Evolutionary conservation across 2,113 vertebrate genomes (phyloP).

Genomic region (Phaetusa simplex): DNA sequence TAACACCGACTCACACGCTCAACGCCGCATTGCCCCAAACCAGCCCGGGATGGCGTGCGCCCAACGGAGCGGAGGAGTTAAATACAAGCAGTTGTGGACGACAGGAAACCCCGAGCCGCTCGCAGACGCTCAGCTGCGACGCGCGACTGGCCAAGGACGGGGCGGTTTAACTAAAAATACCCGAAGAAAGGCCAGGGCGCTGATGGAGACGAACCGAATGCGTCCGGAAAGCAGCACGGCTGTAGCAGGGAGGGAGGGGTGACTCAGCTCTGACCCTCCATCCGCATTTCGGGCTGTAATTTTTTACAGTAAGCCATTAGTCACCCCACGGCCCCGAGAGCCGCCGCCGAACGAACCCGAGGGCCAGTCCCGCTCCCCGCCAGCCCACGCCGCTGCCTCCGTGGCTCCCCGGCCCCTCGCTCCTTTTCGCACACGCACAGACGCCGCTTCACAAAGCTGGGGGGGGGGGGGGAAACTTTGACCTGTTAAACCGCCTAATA

Average conservation of each 20-base stretch:
- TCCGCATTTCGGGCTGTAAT: accelerated
- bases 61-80: not conserved
- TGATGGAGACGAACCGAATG: not conserved
- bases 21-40: accelerated
- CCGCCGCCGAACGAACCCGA: accelerated
- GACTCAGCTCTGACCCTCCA: not conserved
- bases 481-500: accelerated
- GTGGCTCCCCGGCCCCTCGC: not conserved
- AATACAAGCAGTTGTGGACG: not conserved
- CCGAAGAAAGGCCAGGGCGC: not conserved
- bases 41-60: not conserved
- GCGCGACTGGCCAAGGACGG: not conserved
- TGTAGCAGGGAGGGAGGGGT: accelerated
- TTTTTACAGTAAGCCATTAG: not conserved
- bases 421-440: accelerated
- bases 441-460: not conserved
- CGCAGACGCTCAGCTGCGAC: not conserved
- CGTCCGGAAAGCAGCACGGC: not conserved
- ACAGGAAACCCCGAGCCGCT: not conserved
- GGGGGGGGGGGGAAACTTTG: too few species aligned
- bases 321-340: not conserved
- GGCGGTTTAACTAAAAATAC: not conserved
- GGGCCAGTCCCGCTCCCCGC: not conserved
- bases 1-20: not conserved
- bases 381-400: not conserved